phyloP scores from a whole-genome alignment of 2,888 invertebrate species.

The Orchesella flavescens region DNA sequence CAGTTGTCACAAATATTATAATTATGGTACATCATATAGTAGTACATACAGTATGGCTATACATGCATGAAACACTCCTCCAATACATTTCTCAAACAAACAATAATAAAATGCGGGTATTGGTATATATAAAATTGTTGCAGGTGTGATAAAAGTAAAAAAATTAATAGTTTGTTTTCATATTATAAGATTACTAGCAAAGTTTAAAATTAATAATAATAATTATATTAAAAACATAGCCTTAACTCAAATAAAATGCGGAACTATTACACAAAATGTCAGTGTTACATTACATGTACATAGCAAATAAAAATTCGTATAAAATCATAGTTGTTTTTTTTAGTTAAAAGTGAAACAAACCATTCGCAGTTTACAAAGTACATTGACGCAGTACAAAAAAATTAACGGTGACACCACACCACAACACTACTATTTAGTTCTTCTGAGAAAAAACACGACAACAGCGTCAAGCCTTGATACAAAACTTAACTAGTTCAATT shows the following conservation, averaged over 20 bases:
- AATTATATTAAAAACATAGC: background rate
- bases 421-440: no score
- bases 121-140: conserved; percentile 3
- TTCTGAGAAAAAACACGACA: no score
- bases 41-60: background rate
- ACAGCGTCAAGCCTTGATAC: no score
- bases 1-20: background rate
- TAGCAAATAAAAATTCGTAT: conserved; percentile 48
- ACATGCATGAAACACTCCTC: background rate
- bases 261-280: conserved; percentile 2
- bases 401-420: conserved; percentile 2
- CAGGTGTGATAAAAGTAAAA: conserved; percentile 54
- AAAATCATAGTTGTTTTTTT: conserved; percentile 46
- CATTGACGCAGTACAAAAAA: conserved; percentile 36
- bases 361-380: conserved; percentile 24
- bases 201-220: conserved; percentile 21
- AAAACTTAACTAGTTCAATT: no score
- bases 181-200: background rate
- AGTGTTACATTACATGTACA: conserved; percentile 1
- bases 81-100: background rate
- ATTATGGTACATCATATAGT: background rate
- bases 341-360: conserved; percentile 17
- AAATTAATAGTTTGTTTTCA: conserved; percentile 30
- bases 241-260: conserved; percentile 17
- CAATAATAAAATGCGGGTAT: background rate